A percentile compares a stretch with the other conserved stretches of the same genome.
These are phyloP conservation scores for Drosophila sp. DNA, from an alignment of 1,140 invertebrate species.

Conservation along the genomic window DNA sequence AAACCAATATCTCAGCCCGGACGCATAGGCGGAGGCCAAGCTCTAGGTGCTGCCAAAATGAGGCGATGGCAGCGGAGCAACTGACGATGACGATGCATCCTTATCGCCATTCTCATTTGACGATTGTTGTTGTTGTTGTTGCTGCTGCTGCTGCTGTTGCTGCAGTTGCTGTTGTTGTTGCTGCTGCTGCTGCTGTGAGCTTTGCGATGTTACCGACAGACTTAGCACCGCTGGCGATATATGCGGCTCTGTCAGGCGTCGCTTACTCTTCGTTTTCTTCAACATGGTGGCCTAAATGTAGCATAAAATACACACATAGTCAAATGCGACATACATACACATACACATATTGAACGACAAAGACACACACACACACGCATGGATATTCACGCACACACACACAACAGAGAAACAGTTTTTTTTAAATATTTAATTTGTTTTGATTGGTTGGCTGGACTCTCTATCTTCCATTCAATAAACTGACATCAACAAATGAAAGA, in stretches of 20 bases:
- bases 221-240: slow-evolving; percentile 86
- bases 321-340: slow-evolving; percentile 69
- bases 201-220: slow-evolving; percentile 48
- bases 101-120: slow-evolving; percentile 78
- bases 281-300: slow-evolving; percentile 87
- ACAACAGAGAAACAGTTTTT: slow-evolving; percentile 34
- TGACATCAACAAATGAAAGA: slow-evolving; percentile 54
- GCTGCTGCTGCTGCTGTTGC: slow-evolving; percentile 49
- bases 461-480: slow-evolving; percentile 27
- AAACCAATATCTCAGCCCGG: slow-evolving; percentile 81
- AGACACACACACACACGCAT: slow-evolving; percentile 51
- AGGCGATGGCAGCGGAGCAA: slow-evolving; percentile 35
- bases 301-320: slow-evolving; percentile 74
- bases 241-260: slow-evolving; percentile 93
- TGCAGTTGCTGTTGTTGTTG: slow-evolving; percentile 36
- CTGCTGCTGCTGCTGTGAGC: slow-evolving; percentile 33
- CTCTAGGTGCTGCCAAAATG: slow-evolving; percentile 79
- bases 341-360: slow-evolving; percentile 45
- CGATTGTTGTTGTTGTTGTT: slow-evolving; percentile 53
- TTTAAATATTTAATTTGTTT: background rate
- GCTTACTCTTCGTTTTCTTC: slow-evolving; percentile 96
- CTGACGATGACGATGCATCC: slow-evolving; percentile 43
- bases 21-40: slow-evolving; percentile 63
- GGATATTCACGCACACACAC: slow-evolving; percentile 53
- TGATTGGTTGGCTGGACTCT: background rate